Percentiles rank a stretch among this genome's conserved stretches.
Conservation (phyloP, 2,797 vertebrate genomes). For the Tauraco hartlaubi region DNA sequence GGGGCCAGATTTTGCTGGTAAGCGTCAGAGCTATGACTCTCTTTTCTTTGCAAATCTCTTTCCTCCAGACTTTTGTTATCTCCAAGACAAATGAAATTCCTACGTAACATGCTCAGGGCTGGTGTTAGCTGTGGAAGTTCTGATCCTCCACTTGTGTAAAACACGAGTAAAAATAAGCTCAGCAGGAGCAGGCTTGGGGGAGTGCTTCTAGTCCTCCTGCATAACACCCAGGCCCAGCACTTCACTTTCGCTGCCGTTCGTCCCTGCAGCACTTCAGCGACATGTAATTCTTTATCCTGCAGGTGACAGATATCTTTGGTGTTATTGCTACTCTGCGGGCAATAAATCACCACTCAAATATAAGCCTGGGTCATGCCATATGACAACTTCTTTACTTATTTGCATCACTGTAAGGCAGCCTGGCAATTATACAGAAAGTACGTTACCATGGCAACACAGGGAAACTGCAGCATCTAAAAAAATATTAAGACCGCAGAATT, state of each 20-base stretch:
- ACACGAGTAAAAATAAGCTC: not conserved
- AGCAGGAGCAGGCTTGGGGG: not conserved
- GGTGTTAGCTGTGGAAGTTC: not conserved
- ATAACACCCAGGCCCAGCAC: not conserved
- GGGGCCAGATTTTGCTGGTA: not conserved
- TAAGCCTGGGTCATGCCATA: conserved; percentile 32
- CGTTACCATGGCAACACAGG: conserved; percentile 48
- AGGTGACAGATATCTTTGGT: conserved; percentile 21
- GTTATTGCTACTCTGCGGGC: conserved; percentile 3
- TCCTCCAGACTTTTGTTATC: not conserved
- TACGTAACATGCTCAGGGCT: not conserved
- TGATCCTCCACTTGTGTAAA: not conserved
- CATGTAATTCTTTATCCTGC: not conserved
- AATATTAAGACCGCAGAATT: conserved; percentile 51
- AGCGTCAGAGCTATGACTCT: not conserved
- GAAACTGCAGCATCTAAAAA: conserved; percentile 58
- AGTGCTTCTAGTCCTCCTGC: not conserved
- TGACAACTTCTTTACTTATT: conserved; percentile 62
- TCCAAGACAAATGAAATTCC: not conserved
- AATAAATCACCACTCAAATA: conserved; percentile 33
- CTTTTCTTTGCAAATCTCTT: not conserved
- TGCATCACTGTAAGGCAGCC: conserved; percentile 36
- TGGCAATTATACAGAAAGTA: conserved; percentile 62
- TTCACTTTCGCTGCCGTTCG: not conserved
- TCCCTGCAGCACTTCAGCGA: not conserved